Conservation (phyloP, 2,113 vertebrate species). For the Oryzias woworae region DNA sequence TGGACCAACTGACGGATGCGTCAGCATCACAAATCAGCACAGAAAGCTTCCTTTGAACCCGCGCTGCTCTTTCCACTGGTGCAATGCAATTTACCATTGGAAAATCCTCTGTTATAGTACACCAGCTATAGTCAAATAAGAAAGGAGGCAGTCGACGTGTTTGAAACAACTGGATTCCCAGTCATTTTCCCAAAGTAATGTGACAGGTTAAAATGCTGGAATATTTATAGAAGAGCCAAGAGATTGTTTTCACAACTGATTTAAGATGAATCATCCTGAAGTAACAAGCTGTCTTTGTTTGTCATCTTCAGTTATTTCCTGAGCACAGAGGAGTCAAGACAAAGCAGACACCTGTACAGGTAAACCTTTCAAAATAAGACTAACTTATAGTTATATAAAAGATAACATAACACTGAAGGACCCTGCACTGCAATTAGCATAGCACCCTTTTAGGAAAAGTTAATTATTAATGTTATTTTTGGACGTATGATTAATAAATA, state of each 20-base stretch:
- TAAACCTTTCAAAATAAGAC: constrained; percentile 33
- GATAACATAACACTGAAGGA: too few relatives aligned
- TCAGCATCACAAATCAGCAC: constrained; percentile 10
- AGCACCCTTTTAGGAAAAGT: too few relatives aligned
- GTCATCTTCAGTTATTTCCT: constrained; percentile 77
- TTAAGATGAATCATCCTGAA: constrained; percentile 17
- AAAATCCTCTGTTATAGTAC: too few relatives aligned
- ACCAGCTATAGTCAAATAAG: not conserved
- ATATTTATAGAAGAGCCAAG: constrained; percentile 28
- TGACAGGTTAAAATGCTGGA: constrained; percentile 1
- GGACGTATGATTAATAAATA: too few relatives aligned
- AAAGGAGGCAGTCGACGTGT: not conserved
- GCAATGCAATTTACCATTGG: not conserved
- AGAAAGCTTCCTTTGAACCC: constrained; percentile 9
- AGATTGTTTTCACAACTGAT: constrained; percentile 35
- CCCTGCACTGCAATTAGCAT: too few relatives aligned
- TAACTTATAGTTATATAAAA: not conserved
- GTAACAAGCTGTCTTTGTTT: constrained; percentile 34
- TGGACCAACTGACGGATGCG: constrained; percentile 14
- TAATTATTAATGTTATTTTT: too few relatives aligned
- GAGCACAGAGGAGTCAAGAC: constrained; percentile 78
- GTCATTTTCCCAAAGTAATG: not conserved
- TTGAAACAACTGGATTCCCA: not conserved
- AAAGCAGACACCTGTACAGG: constrained; percentile 83
- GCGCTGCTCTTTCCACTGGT: constrained; percentile 7